A percentile compares a stretch with the other conserved stretches of the same genome.
Evolutionary conservation across 2,113 vertebrate genomes (phyloP).

Genomic region (Hucho hucho): DNA sequence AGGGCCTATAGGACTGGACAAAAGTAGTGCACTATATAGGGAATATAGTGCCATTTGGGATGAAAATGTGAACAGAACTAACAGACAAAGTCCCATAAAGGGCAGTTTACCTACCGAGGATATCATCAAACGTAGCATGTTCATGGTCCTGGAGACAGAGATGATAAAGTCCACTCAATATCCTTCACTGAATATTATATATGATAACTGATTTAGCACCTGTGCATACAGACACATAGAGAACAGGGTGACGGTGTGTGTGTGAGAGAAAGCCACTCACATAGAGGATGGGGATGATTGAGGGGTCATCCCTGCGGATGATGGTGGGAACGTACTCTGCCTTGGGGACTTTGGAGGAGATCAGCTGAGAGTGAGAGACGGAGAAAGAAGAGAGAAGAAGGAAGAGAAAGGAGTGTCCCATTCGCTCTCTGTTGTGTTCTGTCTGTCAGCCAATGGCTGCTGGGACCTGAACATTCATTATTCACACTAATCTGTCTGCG

Average conservation of each 20-base stretch:
- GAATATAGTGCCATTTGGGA: too few relatives aligned
- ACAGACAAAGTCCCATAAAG: not conserved
- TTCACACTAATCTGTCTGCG: not conserved
- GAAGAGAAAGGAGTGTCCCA: not conserved
- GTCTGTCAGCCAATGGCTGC: not conserved
- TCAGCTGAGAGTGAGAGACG: slow-evolving; percentile 77
- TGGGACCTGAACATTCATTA: slow-evolving; percentile 10
- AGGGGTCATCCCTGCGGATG: slow-evolving; percentile 91
- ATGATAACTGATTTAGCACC: too few relatives aligned
- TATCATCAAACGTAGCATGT: slow-evolving; percentile 97
- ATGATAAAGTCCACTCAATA: slow-evolving; percentile 20
- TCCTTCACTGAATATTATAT: not conserved
- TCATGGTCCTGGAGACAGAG: slow-evolving; percentile 86
- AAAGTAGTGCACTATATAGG: too few relatives aligned
- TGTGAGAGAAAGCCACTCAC: slow-evolving; percentile 74
- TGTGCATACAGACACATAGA: not conserved
- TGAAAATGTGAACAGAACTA: too few relatives aligned
- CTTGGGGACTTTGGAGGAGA: slow-evolving; percentile 98
- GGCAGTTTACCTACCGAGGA: slow-evolving; percentile 82
- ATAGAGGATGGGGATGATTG: slow-evolving; percentile 97
- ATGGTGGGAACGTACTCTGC: slow-evolving; percentile 96
- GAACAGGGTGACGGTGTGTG: not conserved
- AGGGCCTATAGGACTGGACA: too few relatives aligned
- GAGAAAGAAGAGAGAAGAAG: slow-evolving; percentile 1
- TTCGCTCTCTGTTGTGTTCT: too few relatives aligned